Evolutionary conservation across 2,888 invertebrate species (phyloP).

Genomic region (Sinopyrophorus schimmeli): DNA sequence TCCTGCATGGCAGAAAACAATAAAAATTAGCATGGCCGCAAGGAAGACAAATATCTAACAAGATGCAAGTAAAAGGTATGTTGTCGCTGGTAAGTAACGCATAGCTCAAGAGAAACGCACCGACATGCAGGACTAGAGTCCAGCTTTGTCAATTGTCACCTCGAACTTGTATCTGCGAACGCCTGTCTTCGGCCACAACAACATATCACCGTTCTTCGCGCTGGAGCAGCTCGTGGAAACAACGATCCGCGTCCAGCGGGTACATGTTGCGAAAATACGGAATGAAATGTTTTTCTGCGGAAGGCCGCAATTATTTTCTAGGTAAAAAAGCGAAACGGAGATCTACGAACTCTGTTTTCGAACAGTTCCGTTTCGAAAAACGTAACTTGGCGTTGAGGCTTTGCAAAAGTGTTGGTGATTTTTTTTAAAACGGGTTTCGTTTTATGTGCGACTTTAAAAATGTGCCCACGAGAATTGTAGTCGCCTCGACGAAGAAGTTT

Average conservation of each 20-base stretch:
- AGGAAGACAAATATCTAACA: constrained; percentile 54
- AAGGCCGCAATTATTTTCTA: too few species aligned
- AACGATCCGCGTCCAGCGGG: constrained; percentile 21
- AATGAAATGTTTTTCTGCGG: too few species aligned
- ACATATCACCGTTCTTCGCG: constrained; percentile 49
- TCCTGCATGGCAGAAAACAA: constrained; percentile 43
- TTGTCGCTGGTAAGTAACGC: constrained; percentile 51
- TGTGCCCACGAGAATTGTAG: too few species aligned
- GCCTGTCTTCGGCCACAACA: constrained; percentile 47
- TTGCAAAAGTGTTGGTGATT: too few species aligned
- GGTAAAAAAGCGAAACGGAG: too few species aligned
- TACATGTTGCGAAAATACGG: constrained; percentile 34
- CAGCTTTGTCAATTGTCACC: constrained; percentile 56
- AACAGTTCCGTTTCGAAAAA: too few species aligned
- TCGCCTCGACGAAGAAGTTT: too few species aligned
- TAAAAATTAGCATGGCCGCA: constrained; percentile 45
- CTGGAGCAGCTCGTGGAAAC: constrained; percentile 35
- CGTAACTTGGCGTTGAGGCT: too few species aligned
- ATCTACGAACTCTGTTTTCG: too few species aligned
- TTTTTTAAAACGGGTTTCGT: too few species aligned
- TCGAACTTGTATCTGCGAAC: constrained; percentile 43
- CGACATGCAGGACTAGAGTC: constrained; percentile 51
- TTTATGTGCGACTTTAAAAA: too few species aligned
- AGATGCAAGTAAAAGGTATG: constrained; percentile 50
- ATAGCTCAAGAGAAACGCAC: constrained; percentile 53